Evolutionary conservation across 2,888 invertebrate genomes (phyloP).

Genomic region (Orchesellides sinensis): DNA sequence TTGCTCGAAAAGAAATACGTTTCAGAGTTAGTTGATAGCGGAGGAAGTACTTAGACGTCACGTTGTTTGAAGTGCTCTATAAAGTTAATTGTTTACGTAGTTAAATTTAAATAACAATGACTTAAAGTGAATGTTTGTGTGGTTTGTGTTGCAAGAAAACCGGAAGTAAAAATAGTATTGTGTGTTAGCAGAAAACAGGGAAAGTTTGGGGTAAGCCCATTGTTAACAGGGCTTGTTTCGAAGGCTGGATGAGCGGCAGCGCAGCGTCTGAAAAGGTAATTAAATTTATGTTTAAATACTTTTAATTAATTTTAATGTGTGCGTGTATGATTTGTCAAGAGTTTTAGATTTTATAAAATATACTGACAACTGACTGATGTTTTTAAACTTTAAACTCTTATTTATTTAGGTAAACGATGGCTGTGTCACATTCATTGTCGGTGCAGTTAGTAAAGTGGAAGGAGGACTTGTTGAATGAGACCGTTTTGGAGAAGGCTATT

Average conservation of each 20-base stretch:
- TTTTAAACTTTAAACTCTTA: not conserved
- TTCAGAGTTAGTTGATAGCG: no score
- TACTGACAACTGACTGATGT: not conserved
- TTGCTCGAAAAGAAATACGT: not conserved
- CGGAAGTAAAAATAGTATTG: no score
- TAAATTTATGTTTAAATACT: not conserved
- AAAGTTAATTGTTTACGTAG: not conserved
- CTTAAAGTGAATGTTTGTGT: no score
- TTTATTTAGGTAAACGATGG: constrained; percentile 20
- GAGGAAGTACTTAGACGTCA: not conserved
- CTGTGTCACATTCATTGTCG: constrained; percentile 10
- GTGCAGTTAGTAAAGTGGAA: constrained; percentile 38
- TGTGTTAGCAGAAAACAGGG: no score
- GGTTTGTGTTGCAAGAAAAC: no score
- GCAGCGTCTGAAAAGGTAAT: not conserved
- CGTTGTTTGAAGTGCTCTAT: not conserved
- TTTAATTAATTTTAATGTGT: not conserved
- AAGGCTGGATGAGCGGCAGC: not conserved
- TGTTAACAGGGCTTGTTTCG: not conserved
- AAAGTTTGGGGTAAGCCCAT: no score
- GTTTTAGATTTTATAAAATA: not conserved
- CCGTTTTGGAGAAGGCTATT: constrained; percentile 23
- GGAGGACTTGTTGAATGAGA: constrained; percentile 35
- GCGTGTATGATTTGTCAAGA: not conserved
- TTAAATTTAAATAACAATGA: no score